Conservation (phyloP, 2,888 invertebrate species). For the Eilema sororculum region DNA sequence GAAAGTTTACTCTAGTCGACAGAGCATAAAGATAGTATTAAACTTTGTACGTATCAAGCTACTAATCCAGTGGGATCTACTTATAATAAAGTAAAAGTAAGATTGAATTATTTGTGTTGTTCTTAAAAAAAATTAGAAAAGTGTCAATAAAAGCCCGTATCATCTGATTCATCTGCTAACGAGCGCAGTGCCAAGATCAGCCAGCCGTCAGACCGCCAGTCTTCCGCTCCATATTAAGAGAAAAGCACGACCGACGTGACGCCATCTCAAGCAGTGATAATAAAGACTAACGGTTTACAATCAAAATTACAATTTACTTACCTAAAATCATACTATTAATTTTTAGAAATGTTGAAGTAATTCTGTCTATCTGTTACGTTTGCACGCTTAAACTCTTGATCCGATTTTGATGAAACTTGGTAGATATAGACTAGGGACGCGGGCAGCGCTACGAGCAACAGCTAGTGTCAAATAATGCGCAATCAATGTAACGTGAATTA, state of each 20-base stretch:
- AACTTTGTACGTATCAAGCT: too few species aligned
- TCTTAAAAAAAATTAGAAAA: background rate
- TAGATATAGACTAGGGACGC: too few species aligned
- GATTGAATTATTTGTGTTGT: background rate
- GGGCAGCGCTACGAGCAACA: too few species aligned
- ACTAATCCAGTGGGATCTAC: too few species aligned
- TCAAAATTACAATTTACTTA: background rate
- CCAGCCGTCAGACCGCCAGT: background rate
- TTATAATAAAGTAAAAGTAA: too few species aligned
- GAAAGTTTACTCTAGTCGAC: background rate
- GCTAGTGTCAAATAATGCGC: too few species aligned
- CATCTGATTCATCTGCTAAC: background rate
- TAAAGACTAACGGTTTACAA: background rate
- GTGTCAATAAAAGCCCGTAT: background rate
- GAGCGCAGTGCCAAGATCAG: background rate
- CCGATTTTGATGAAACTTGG: too few species aligned
- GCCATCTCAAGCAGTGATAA: background rate
- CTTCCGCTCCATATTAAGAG: constrained; percentile 4
- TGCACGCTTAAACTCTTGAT: too few species aligned
- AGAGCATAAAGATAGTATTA: too few species aligned
- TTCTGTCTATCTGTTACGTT: too few species aligned
- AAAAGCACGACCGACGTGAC: constrained; percentile 1
- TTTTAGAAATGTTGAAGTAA: too few species aligned
- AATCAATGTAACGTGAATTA: background rate
- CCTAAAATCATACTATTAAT: too few species aligned